phyloP scores from a whole-genome alignment of 2,888 invertebrate genomes.

The Plebejus anna region DNA sequence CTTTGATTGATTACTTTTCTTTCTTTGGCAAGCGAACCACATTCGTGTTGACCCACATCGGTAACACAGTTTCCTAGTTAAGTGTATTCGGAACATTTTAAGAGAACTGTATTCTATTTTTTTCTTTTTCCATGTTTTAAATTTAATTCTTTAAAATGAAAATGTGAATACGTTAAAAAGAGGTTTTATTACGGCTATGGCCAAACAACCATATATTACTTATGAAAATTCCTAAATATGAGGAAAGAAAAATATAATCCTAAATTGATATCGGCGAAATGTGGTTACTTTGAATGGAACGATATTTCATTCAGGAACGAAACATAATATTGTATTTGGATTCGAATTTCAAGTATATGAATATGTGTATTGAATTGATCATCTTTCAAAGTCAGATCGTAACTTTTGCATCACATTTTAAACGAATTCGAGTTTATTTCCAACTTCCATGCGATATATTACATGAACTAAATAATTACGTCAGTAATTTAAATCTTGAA shows the following conservation, averaged over 20 bases:
- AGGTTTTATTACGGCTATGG: too few species aligned
- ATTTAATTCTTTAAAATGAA: not conserved
- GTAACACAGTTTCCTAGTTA: constrained; percentile 16
- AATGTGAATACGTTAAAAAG: too few species aligned
- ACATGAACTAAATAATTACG: too few species aligned
- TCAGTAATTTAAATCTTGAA: too few species aligned
- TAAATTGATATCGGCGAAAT: not conserved
- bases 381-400: not conserved
- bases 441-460: too few species aligned
- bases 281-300: not conserved
- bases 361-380: too few species aligned
- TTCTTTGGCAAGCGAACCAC: not conserved
- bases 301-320: not conserved
- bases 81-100: not conserved
- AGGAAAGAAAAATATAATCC: too few species aligned
- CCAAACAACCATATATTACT: too few species aligned
- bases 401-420: not conserved
- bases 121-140: not conserved
- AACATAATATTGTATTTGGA: not conserved
- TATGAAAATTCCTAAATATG: too few species aligned
- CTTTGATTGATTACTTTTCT: constrained; percentile 16
- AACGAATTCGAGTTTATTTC: too few species aligned
- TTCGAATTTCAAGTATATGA: not conserved
- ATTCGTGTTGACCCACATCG: constrained; percentile 1
- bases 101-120: not conserved